Evolutionary conservation across 2,888 invertebrate species (phyloP), one percentile per base, ranked within the genome.

Genomic region (Stomorhina lunata): DNA sequence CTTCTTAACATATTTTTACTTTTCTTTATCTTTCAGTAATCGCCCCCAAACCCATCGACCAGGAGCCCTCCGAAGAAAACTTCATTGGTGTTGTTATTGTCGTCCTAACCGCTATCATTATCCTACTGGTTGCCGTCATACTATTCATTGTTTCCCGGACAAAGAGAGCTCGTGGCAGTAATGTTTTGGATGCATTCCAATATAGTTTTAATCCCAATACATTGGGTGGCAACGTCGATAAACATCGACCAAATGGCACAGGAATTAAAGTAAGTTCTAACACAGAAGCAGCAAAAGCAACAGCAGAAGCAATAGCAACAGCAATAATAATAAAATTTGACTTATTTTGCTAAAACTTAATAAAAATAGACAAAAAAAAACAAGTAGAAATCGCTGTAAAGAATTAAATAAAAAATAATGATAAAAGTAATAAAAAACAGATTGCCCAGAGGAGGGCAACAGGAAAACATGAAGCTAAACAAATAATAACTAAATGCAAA

Each of bases 31-130:
- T 27, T 76, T 1, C 40, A 91, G 91, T 91, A 87, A 89, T 91
- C 87, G 90, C 90, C 81, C 92, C 92, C 89, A 92, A 92, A 90
- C 92, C 93, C 90, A 92, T 93, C 89, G 92, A 93, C 86, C 92
- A 92, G 80, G 93, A 92, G 85, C 92, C 93, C 79, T 88, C 87
- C 81, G 93, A 92, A 87, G 93, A 93, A 86, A 93, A 94, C 89
- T 91, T 90, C 86, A 94, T 94, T 86, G 94, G 94, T 78, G 92
- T 94, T 86, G 93, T 95, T 87, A 95, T 95, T 86, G 95, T 95
- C 80, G 93, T 94, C 76, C 92, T 95, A 87, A 94, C 94, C 69
- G 94, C 95, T 61, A 94, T 95, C 86, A 95, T 95, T 88, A 92
- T 95, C 79, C 92, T 95, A 87, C 92, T 95, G 84, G 92, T 94